These are phyloP conservation scores for Myotis pilosus DNA, from an alignment of 2,797 vertebrate genomes.

Conservation along the genomic window DNA sequence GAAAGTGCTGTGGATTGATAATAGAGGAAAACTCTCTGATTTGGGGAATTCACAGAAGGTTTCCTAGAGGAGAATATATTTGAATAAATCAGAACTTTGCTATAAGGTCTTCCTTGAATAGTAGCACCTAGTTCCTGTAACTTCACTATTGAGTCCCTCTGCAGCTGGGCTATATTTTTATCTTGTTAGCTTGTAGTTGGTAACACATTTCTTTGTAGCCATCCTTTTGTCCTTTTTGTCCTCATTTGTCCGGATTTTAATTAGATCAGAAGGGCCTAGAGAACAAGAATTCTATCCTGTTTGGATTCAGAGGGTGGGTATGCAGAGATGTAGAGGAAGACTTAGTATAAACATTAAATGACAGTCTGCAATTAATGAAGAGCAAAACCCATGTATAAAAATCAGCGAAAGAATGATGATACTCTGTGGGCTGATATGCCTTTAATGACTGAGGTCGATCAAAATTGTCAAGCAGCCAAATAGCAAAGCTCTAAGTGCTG, in stretches of 20 bases:
- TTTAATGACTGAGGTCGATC: background rate
- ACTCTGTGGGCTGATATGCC: background rate
- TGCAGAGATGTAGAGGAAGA: slow-evolving; percentile 12
- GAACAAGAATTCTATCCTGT: background rate
- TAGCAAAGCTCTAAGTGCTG: background rate
- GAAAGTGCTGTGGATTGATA: background rate
- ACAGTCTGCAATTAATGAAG: background rate
- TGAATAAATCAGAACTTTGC: background rate
- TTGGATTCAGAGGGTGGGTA: background rate
- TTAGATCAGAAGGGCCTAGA: background rate
- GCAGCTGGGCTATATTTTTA: background rate
- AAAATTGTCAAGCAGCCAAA: background rate
- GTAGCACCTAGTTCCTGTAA: background rate
- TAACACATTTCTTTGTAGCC: background rate
- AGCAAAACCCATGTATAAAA: background rate
- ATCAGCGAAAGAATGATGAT: background rate
- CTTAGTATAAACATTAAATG: slow-evolving; percentile 25
- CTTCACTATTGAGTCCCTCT: background rate
- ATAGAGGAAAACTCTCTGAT: background rate
- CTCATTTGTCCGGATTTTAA: slow-evolving; percentile 41
- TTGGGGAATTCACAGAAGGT: background rate
- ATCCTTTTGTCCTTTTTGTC: background rate
- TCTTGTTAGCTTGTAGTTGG: slow-evolving; percentile 7
- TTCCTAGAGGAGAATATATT: background rate
- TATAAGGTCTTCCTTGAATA: background rate